phyloP scores from a whole-genome alignment of 2,888 invertebrate species.

The Allygus modestus region DNA sequence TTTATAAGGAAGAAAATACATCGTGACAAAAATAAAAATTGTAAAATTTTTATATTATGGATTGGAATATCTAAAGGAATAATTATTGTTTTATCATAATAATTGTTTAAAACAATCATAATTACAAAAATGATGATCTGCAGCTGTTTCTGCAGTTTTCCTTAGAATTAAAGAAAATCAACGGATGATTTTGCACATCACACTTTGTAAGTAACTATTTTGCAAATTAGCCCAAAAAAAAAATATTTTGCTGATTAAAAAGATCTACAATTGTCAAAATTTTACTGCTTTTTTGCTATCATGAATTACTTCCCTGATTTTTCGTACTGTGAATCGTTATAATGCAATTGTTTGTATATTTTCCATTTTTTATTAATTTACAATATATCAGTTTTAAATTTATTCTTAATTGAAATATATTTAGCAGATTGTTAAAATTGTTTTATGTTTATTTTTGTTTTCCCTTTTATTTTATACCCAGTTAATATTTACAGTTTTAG shows the following conservation, averaged over 20 bases:
- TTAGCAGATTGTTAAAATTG: conserved; percentile 17
- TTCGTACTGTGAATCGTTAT: too few species aligned
- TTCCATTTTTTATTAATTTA: conserved; percentile 17
- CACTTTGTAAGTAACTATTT: too few species aligned
- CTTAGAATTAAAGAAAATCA: too few species aligned
- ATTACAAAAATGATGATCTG: neutral
- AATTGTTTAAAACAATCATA: neutral
- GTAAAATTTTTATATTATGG: neutral
- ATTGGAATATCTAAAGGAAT: neutral
- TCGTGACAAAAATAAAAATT: neutral
- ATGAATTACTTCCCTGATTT: too few species aligned
- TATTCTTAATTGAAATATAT: conserved; percentile 24
- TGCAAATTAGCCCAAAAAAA: too few species aligned
- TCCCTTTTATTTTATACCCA: neutral
- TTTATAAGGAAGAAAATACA: neutral
- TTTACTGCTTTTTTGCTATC: too few species aligned
- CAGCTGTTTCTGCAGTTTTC: too few species aligned
- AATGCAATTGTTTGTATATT: neutral
- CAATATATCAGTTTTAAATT: neutral
- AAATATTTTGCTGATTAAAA: too few species aligned
- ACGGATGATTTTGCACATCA: too few species aligned
- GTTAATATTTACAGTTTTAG: too few species aligned
- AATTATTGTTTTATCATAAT: neutral
- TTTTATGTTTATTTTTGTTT: conserved; percentile 17
- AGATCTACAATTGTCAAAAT: too few species aligned